A percentile compares a stretch with the other conserved stretches of the same genome.
Evolutionary conservation across 1,140 invertebrate genomes (phyloP).

Genomic region (Zaprionus lachaisei): DNA sequence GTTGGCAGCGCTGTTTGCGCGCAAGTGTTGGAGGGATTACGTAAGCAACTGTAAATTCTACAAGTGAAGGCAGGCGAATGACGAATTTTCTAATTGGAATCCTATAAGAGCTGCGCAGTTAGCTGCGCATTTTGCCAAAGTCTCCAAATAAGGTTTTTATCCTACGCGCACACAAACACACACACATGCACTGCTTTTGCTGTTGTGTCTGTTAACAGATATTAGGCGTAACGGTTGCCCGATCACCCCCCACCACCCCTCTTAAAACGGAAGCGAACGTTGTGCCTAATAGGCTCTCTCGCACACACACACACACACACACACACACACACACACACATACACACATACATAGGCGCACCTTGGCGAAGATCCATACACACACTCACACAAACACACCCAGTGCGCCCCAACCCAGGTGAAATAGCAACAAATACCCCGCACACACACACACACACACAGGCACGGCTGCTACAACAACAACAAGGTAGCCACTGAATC

Average conservation of each 20-base stretch:
- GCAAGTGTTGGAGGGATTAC: slow-evolving; percentile 66
- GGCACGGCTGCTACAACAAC: slow-evolving; percentile 57
- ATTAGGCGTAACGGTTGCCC: slow-evolving; percentile 63
- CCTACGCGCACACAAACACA: slow-evolving; percentile 60
- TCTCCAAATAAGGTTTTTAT: slow-evolving; percentile 38
- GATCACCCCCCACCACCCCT: slow-evolving; percentile 38
- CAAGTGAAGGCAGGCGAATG: slow-evolving; percentile 59
- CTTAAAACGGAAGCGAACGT: slow-evolving; percentile 73
- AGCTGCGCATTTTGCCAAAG: slow-evolving; percentile 14
- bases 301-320: slow-evolving; percentile 39
- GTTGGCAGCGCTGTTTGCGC: slow-evolving; percentile 16
- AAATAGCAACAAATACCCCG: slow-evolving; percentile 52
- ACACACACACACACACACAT: slow-evolving; percentile 31
- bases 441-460: slow-evolving; percentile 30
- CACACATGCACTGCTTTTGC: background rate
- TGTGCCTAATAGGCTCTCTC: slow-evolving; percentile 76
- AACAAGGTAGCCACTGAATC: slow-evolving; percentile 77
- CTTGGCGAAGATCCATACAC: slow-evolving; percentile 53
- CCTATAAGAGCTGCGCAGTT: slow-evolving; percentile 57
- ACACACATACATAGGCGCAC: slow-evolving; percentile 33
- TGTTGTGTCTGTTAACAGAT: slow-evolving; percentile 35
- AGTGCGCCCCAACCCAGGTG: slow-evolving; percentile 48
- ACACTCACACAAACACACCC: slow-evolving; percentile 33
- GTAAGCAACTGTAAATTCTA: slow-evolving; percentile 80
- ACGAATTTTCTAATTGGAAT: slow-evolving; percentile 64